phyloP scores from a whole-genome alignment of 2,888 invertebrate genomes.

The Apocheima hispidaria region DNA sequence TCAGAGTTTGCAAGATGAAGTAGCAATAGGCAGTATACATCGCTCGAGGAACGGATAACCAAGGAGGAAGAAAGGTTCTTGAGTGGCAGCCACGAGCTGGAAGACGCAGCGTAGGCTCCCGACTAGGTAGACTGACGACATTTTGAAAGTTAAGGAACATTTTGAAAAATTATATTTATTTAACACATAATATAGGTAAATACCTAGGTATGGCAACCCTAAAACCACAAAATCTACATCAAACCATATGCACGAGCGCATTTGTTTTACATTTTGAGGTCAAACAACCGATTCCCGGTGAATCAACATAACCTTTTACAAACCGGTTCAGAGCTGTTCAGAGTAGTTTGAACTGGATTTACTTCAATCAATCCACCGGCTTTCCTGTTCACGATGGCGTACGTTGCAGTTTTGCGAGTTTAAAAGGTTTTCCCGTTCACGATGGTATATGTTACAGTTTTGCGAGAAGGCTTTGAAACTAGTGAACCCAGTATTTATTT shows the following conservation, averaged over 20 bases:
- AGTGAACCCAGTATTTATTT: background rate
- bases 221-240: background rate
- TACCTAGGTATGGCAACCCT: background rate
- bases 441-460: constrained; percentile 5
- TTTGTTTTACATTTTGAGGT: constrained; percentile 53
- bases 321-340: constrained; percentile 33
- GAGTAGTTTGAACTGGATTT: constrained; percentile 44
- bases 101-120: too few relatives aligned
- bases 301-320: constrained; percentile 49
- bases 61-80: too few relatives aligned
- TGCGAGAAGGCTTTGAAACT: background rate
- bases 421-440: constrained; percentile 34
- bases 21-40: too few relatives aligned
- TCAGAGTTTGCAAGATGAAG: too few relatives aligned
- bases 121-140: too few relatives aligned
- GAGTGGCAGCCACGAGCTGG: too few relatives aligned
- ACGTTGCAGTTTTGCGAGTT: constrained; percentile 11
- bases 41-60: too few relatives aligned
- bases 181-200: too few relatives aligned
- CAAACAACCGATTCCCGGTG: constrained; percentile 55
- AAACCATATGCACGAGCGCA: constrained; percentile 23
- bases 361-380: constrained; percentile 46
- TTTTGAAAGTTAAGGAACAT: too few relatives aligned
- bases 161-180: background rate
- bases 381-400: constrained; percentile 39